phyloP scores from a whole-genome alignment of 2,888 invertebrate genomes.

The Leucophenga maculata region DNA sequence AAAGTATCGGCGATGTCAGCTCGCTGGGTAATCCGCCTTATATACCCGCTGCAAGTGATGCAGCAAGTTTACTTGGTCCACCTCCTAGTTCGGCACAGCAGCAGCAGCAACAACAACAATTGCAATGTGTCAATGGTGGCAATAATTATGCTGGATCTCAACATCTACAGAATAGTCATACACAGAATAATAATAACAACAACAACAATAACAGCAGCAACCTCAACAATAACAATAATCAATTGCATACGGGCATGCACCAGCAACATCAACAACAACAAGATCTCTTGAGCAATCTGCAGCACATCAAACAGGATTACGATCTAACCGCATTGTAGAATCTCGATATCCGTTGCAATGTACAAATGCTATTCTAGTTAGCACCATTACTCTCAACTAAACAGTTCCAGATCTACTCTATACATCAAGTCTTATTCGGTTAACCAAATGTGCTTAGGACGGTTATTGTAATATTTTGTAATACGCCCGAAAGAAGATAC shows the following conservation, averaged over 20 bases:
- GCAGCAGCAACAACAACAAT: constrained; percentile 57
- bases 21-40: constrained; percentile 71
- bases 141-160: constrained; percentile 63
- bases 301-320: constrained; percentile 87
- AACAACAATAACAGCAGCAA: constrained; percentile 41
- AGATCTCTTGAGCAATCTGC: constrained; percentile 69
- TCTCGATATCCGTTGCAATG: background rate
- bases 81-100: constrained; percentile 64
- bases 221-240: constrained; percentile 73
- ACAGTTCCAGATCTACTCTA: background rate
- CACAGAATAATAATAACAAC: constrained; percentile 30
- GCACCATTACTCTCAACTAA: background rate
- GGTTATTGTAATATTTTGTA: background rate
- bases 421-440: background rate
- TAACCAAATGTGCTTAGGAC: background rate
- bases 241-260: constrained; percentile 52
- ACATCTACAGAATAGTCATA: constrained; percentile 45
- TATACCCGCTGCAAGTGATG: constrained; percentile 68
- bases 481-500: background rate
- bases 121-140: constrained; percentile 52
- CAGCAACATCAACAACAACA: constrained; percentile 61
- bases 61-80: constrained; percentile 57
- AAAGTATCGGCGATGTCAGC: constrained; percentile 77
- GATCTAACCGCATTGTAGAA: constrained; percentile 85
- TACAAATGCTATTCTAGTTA: background rate